Conservation (phyloP, 1,140 invertebrate genomes). For the Leptonema lineaticorne region DNA sequence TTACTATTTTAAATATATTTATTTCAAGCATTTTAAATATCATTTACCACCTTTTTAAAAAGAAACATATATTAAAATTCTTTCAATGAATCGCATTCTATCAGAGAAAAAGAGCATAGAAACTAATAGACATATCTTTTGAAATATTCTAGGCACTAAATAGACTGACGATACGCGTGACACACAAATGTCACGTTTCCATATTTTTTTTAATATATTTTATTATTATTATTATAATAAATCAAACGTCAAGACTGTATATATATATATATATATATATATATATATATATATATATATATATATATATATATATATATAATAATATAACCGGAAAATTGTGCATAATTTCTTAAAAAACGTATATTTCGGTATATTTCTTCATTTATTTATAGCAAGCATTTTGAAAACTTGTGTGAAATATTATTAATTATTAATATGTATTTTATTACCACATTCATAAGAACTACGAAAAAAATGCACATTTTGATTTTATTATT, state of each 20-base stretch:
- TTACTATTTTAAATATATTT: constrained; percentile 31
- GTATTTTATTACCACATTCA: constrained; percentile 11
- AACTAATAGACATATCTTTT: constrained; percentile 25
- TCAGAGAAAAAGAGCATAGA: constrained; percentile 22
- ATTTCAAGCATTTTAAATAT: constrained; percentile 33
- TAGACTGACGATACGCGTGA: constrained; percentile 1
- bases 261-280: too few species aligned
- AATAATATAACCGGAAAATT: constrained; percentile 1
- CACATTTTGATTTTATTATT: not conserved
- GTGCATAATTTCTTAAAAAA: constrained; percentile 13
- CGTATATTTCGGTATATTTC: not conserved
- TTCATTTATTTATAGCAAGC: constrained; percentile 24
- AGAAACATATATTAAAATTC: constrained; percentile 30
- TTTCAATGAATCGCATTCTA: constrained; percentile 24
- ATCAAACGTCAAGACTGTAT: too few species aligned
- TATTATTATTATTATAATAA: too few species aligned
- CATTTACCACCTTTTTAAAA: constrained; percentile 30
- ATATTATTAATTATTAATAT: too few species aligned
- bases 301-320: too few species aligned
- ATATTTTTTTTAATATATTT: too few species aligned
- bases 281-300: too few species aligned
- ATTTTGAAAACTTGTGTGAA: constrained; percentile 12
- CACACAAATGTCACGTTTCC: too few species aligned
- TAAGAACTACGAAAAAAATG: constrained; percentile 3
- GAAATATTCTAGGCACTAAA: constrained; percentile 27